Evolutionary conservation across 2,113 vertebrate genomes (phyloP), one percentile per base, ranked within the genome.

Genomic region (Merops nubicus): DNA sequence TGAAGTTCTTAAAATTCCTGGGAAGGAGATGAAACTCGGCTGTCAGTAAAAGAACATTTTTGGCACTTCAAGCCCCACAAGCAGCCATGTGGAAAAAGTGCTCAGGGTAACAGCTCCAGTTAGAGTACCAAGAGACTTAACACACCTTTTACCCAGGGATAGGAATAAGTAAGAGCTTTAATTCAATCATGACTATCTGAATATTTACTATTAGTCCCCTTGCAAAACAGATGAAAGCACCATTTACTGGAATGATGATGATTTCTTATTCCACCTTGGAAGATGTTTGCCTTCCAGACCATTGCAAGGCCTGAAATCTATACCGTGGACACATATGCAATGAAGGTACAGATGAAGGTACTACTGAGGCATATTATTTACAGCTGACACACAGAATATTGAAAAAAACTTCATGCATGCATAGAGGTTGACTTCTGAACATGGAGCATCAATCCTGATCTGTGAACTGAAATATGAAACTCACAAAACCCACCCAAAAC

Each of bases 291-390:
- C 31, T 38, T 81, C 13, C 36, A 96, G 9, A 11, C 15, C 50
- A 15, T 2, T 73, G n/a, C 64, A 26, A 81, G 31, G 45, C 23
- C 54, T 51, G 28, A 56, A 82, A 82, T 42, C 42, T 59, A 22
- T 4, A 8, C 22, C 38, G 56, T 7, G 33, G 64, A 36, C 76
- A 50, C 1, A 17, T 2, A 48, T 0, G 7, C 1, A 2, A 68
- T 33, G 26, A 54, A 68, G 29, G 51, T 0, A 42, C 6, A n/a
- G 34, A 43, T 8, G 19, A 60, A 85, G 50, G 69, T 60, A 42
- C 50, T 42, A 51, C 43, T 47, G 34, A 47, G 22, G 17, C 11
- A 5, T 14, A 6, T 20, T 16, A 50, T 33, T 50, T 29, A n/a
- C 16, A 17, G 38, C 5, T 54, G 17, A 22, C 45, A 73, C 64